Conservation (phyloP, 1,140 invertebrate species). For the Antheraea pernyi region DNA sequence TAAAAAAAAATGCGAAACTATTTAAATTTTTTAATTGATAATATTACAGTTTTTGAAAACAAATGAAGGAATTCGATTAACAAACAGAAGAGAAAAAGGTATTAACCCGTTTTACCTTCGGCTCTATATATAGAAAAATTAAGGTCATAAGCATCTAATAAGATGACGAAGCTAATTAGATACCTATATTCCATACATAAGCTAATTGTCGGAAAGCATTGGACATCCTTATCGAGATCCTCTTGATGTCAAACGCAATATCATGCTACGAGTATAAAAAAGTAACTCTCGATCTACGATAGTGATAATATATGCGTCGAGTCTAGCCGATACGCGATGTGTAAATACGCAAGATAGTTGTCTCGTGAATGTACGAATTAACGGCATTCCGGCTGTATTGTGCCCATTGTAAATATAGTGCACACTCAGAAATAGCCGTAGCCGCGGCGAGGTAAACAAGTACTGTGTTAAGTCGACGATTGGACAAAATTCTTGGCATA, state of each 20-base stretch:
- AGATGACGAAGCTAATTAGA: no score
- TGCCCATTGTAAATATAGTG: slow-evolving; percentile 22
- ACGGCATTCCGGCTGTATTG: slow-evolving; percentile 27
- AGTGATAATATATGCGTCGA: neutral
- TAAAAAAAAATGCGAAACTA: no score
- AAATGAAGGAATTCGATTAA: no score
- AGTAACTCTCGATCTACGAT: neutral
- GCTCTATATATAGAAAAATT: no score
- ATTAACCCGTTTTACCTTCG: no score
- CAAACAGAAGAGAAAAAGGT: no score
- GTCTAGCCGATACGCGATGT: neutral
- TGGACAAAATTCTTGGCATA: slow-evolving; percentile 71
- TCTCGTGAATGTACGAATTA: slow-evolving; percentile 23
- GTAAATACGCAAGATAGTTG: slow-evolving; percentile 14
- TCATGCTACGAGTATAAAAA: neutral
- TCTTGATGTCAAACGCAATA: neutral
- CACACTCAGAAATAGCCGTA: slow-evolving; percentile 38
- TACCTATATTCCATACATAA: neutral
- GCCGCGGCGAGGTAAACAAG: slow-evolving; percentile 48
- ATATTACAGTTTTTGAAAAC: no score
- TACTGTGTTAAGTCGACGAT: slow-evolving; percentile 47
- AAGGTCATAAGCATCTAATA: no score
- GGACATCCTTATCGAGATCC: neutral
- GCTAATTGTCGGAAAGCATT: neutral
- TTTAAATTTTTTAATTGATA: no score